phyloP scores from a whole-genome alignment of 2,797 vertebrate species.

The Myotis findleyi region DNA sequence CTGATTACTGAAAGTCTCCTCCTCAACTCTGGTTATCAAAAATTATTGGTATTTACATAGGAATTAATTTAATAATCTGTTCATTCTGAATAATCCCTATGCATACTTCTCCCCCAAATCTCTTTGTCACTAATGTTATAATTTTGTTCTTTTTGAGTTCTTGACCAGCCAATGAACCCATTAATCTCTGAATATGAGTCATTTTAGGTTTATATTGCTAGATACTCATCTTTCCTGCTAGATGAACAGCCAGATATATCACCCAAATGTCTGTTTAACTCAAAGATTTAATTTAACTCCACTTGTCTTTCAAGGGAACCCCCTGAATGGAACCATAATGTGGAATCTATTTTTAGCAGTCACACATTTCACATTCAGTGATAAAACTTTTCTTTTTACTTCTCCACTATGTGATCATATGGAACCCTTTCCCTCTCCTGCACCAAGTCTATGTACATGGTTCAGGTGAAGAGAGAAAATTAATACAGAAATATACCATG shows the following conservation, averaged over 20 bases:
- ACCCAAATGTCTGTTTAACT: background rate
- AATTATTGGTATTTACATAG: background rate
- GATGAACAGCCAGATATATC: background rate
- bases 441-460: background rate
- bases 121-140: background rate
- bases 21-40: background rate
- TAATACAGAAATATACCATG: background rate
- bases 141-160: background rate
- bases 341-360: background rate
- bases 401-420: background rate
- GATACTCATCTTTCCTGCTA: background rate
- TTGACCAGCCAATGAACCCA: background rate
- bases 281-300: background rate
- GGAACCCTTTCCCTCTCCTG: background rate
- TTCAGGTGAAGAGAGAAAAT: background rate
- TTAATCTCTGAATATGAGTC: background rate
- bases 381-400: background rate
- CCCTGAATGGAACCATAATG: background rate
- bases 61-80: background rate
- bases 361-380: background rate
- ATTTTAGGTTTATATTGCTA: slow-evolving; percentile 5
- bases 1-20: background rate
- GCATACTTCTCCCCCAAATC: background rate
- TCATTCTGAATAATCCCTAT: background rate
- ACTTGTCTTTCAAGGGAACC: background rate